phyloP scores from a whole-genome alignment of 2,888 invertebrate species.

The Aromia moschata region DNA sequence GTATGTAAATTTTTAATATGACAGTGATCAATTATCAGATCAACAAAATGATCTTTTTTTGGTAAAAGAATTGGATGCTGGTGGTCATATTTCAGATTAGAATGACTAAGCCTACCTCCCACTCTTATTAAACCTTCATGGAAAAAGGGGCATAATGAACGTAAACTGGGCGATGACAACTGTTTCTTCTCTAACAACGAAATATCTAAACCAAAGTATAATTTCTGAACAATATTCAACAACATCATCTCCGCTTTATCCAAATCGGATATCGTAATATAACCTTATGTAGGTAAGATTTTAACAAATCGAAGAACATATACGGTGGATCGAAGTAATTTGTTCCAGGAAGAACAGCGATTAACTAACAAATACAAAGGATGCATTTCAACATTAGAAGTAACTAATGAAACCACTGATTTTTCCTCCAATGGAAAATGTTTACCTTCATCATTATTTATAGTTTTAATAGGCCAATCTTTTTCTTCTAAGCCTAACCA shows the following conservation, averaged over 20 bases:
- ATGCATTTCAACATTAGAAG: not conserved
- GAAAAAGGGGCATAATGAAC: too few relatives aligned
- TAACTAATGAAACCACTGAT: not conserved
- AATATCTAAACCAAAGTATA: not conserved
- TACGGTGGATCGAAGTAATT: not conserved
- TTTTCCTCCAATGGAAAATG: not conserved
- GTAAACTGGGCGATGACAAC: too few relatives aligned
- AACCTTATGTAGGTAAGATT: not conserved
- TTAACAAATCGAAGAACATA: conserved; percentile 2
- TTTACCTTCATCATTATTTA: not conserved
- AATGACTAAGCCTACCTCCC: not conserved
- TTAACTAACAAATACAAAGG: conserved; percentile 1
- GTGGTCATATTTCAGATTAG: not conserved
- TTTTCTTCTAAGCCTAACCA: not conserved
- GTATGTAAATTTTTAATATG: conserved; percentile 21
- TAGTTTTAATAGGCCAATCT: conserved; percentile 1
- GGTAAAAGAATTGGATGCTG: conserved; percentile 16
- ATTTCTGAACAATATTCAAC: conserved; percentile 1
- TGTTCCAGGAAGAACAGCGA: not conserved
- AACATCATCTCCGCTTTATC: conserved; percentile 1
- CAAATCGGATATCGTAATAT: conserved; percentile 1
- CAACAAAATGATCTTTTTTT: conserved; percentile 11
- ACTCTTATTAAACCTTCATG: not conserved
- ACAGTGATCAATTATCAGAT: conserved; percentile 19
- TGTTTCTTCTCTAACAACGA: not conserved